Base-by-base conservation (phyloP, 2,797 vertebrate species). In the Mionectes olivaceus region DNA sequence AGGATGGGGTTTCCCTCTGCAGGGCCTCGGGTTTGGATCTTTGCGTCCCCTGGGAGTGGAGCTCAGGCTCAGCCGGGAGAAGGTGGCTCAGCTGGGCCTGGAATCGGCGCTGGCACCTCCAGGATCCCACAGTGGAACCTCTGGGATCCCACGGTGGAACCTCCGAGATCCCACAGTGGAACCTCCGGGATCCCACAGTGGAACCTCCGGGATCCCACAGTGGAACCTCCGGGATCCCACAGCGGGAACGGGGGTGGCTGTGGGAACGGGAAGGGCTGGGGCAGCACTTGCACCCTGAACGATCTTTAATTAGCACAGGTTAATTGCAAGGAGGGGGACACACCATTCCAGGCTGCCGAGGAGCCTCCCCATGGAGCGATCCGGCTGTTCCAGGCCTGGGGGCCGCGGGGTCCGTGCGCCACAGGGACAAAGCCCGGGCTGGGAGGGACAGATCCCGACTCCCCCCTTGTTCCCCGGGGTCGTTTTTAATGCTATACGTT, bases 401-500 rank as follows among this genome's bases (percentile, higher is more conserved):
- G 41, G 14, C 8, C 19, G 2, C 2, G 8, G 11, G 46, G 50
- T 12, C 59, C 0, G 4, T 0, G 5, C 78, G 74, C 18, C 76
- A 9, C 30, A 2, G 77, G 91, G 71, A 68, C 44, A 55, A 23
- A n/a, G 95, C 94, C 3, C 59, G 52, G 50, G 87, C 90, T 56
- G 60, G 95, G 81, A 50, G 52, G 87, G 76, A 19, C 78, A 73
- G 21, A 81, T 30, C 97, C 92, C 60, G 73, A 71, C 69, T 39
- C 49, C 94, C 2, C 81, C 85, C 91, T 86, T 87, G 79, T 96
- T 95, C 73, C 94, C 76, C 2, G 28, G 28, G 57, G 37, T 22
- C 14, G 50, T 97, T 97, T 97, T 97, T 90, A 95, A 97, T 92
- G 96, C 97, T 98, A 97, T 88, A 87, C 96, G 87, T 97, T 97